phyloP scores from a whole-genome alignment of 2,888 invertebrate genomes.

The Catocala nupta region DNA sequence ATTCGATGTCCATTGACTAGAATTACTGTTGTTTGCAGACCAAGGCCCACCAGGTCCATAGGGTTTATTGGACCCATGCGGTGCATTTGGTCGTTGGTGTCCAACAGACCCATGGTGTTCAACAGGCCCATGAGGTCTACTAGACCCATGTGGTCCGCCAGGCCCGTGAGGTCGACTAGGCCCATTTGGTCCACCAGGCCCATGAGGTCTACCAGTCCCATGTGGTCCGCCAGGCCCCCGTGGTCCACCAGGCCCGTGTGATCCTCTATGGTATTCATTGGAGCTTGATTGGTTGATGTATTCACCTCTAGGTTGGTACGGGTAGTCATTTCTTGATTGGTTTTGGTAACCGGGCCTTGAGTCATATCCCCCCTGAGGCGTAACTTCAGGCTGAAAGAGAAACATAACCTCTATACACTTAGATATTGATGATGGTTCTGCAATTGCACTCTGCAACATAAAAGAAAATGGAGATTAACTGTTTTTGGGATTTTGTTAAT shows the following conservation, averaged over 20 bases:
- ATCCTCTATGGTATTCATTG: conserved; percentile 35
- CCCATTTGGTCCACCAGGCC: conserved; percentile 15
- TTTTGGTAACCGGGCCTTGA: conserved; percentile 52
- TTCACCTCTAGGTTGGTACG: conserved; percentile 46
- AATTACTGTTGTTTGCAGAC: conserved; percentile 36
- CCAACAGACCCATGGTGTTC: background rate
- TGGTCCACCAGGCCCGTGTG: conserved; percentile 15
- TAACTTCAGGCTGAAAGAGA: conserved; percentile 42
- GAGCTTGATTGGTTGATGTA: conserved; percentile 30
- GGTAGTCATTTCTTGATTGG: conserved; percentile 55
- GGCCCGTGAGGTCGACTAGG: conserved; percentile 12
- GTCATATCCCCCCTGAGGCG: conserved; percentile 51
- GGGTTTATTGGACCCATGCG: background rate
- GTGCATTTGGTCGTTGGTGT: background rate
- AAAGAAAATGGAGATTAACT: no score
- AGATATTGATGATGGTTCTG: no score
- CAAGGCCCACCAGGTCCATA: conserved; percentile 36
- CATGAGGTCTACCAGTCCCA: conserved; percentile 14
- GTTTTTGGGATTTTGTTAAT: no score
- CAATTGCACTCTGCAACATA: no score
- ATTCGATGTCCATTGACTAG: conserved; percentile 34
- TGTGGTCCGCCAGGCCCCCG: conserved; percentile 23
- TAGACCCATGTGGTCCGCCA: conserved; percentile 21
- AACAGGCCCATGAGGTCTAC: conserved; percentile 8
- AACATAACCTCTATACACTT: no score